Conservation (phyloP, 2,797 vertebrate genomes). For the Acropternis orthonyx region DNA sequence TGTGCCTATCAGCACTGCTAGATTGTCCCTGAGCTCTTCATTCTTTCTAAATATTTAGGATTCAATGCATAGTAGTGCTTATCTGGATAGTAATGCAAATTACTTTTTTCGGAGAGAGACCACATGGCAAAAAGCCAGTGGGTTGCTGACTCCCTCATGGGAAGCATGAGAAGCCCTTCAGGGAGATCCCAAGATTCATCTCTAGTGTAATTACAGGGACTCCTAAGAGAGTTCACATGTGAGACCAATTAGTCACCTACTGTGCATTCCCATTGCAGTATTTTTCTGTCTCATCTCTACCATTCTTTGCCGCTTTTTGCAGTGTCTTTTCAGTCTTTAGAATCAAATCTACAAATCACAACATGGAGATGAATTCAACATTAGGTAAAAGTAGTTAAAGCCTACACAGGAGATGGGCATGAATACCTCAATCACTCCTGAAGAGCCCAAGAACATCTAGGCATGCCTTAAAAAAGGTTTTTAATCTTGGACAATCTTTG, state of each 20-base stretch:
- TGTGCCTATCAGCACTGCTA: neutral
- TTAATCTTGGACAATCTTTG: neutral
- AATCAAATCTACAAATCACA: neutral
- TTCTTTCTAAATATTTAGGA: neutral
- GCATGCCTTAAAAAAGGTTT: neutral
- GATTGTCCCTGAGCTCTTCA: neutral
- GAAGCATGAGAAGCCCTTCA: neutral
- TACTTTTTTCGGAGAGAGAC: neutral
- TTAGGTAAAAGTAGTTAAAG: neutral
- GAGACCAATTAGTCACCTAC: slow-evolving; percentile 6
- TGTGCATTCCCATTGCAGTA: neutral
- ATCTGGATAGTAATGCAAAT: neutral
- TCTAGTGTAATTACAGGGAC: neutral
- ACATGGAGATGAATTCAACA: neutral
- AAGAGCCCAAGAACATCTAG: neutral
- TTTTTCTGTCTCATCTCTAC: neutral
- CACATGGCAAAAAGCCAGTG: neutral
- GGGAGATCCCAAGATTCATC: neutral
- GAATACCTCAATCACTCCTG: neutral
- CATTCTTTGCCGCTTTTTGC: neutral
- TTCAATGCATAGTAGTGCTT: neutral
- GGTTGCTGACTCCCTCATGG: neutral
- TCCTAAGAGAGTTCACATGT: neutral
- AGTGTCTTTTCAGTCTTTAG: neutral
- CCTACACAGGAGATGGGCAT: neutral